Conservation (phyloP, 2,888 invertebrate species). For the Macrophya annulata region DNA sequence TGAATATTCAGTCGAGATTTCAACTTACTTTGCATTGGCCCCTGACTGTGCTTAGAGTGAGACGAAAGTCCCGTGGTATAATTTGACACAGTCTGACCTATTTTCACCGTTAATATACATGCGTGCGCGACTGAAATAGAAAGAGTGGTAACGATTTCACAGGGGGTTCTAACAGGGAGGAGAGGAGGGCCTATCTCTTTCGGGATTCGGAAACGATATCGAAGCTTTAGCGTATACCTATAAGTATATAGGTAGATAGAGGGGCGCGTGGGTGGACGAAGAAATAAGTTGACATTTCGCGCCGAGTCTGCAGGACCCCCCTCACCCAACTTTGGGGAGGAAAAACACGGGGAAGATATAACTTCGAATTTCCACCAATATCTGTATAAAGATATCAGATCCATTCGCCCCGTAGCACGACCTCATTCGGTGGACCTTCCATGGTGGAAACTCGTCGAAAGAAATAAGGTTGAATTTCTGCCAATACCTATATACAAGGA, state of each 20-base stretch:
- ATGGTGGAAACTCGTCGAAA: conserved; percentile 24
- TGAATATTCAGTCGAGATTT: conserved; percentile 55
- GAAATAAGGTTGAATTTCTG: conserved; percentile 27
- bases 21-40: conserved; percentile 40
- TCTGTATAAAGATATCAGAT: conserved; percentile 51
- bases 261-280: conserved; percentile 13
- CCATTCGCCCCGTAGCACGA: conserved; percentile 43
- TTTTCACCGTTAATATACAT: conserved; percentile 15
- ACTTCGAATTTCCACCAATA: conserved; percentile 47
- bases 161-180: neutral
- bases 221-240: neutral
- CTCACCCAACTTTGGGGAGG: neutral
- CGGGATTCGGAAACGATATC: conserved; percentile 43
- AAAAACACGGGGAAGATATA: conserved; percentile 43
- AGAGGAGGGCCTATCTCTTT: conserved; percentile 6
- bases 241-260: neutral
- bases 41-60: conserved; percentile 39
- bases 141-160: conserved; percentile 45
- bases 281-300: conserved; percentile 53
- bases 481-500: conserved; percentile 38
- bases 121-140: conserved; percentile 39
- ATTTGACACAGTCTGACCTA: conserved; percentile 52
- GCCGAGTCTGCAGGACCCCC: conserved; percentile 15
- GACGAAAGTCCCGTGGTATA: conserved; percentile 20
- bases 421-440: conserved; percentile 37